Percentiles rank a stretch among this genome's conserved stretches.
Conservation (phyloP, 2,113 vertebrate genomes). For the Tricholaema leucomelas region DNA sequence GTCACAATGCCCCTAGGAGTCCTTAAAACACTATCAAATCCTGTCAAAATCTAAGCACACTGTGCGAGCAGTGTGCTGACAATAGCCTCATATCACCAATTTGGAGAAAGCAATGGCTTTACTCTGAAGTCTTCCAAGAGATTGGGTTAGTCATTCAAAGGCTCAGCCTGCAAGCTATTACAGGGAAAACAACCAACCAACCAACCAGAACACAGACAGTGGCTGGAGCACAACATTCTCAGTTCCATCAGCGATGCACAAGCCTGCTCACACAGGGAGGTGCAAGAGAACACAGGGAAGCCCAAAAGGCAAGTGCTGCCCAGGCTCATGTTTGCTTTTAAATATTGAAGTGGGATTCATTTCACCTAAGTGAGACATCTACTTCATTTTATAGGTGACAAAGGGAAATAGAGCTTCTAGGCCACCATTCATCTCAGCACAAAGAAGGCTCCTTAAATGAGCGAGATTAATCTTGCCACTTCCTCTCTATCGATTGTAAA, state of each 20-base stretch:
- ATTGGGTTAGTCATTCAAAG: background rate
- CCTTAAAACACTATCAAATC: background rate
- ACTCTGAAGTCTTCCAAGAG: background rate
- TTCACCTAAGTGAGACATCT: background rate
- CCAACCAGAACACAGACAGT: too few relatives aligned
- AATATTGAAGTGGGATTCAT: background rate
- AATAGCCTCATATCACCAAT: background rate
- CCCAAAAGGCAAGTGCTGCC: background rate
- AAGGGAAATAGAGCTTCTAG: background rate
- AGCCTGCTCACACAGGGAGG: fast-evolving
- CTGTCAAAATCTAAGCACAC: background rate
- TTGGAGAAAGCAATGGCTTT: background rate
- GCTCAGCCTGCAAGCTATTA: background rate
- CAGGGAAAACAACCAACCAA: background rate
- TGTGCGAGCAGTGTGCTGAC: background rate
- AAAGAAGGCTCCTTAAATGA: background rate
- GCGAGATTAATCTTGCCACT: background rate
- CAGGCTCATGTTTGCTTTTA: background rate
- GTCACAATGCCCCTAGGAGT: background rate
- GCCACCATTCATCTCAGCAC: background rate
- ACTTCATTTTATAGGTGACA: background rate
- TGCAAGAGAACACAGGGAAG: fast-evolving
- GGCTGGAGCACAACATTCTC: fast-evolving
- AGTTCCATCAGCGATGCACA: background rate
- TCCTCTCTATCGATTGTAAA: background rate